These are phyloP conservation scores for Gymnarchus niloticus DNA, from an alignment of 2,113 vertebrate species.

Conservation along the genomic window DNA sequence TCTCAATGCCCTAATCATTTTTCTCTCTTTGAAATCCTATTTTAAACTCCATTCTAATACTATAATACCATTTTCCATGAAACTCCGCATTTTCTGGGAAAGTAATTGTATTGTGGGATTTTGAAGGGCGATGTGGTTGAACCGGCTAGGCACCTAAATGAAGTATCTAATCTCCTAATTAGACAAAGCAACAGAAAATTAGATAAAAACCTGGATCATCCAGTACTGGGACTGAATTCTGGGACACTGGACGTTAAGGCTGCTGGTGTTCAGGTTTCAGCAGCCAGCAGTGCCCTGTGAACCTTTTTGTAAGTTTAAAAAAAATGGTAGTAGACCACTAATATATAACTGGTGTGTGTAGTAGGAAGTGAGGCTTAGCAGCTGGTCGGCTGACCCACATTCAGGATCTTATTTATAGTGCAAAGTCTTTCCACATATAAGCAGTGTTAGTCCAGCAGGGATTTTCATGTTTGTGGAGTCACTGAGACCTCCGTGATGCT, in stretches of 20 bases:
- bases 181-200: not conserved
- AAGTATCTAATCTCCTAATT: not conserved
- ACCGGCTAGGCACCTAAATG: not conserved
- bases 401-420: conserved; percentile 13
- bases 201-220: not conserved
- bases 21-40: not conserved
- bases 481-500: not conserved
- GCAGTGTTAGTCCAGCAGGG: not conserved
- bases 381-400: conserved; percentile 16
- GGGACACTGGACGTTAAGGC: not conserved
- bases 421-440: conserved; percentile 7
- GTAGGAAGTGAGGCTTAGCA: not conserved
- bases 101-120: not conserved
- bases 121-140: not conserved
- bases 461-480: not conserved
- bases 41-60: not conserved
- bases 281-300: not conserved
- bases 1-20: not conserved
- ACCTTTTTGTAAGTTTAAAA: not conserved
- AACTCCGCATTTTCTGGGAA: not conserved
- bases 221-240: not conserved
- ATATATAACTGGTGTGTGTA: not conserved
- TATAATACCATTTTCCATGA: not conserved
- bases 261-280: not conserved
- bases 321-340: not conserved